Percentiles rank a stretch among this genome's conserved stretches.
These are phyloP conservation scores for Gandaritis pyraliata DNA, from an alignment of 2,888 invertebrate genomes.

Conservation along the genomic window DNA sequence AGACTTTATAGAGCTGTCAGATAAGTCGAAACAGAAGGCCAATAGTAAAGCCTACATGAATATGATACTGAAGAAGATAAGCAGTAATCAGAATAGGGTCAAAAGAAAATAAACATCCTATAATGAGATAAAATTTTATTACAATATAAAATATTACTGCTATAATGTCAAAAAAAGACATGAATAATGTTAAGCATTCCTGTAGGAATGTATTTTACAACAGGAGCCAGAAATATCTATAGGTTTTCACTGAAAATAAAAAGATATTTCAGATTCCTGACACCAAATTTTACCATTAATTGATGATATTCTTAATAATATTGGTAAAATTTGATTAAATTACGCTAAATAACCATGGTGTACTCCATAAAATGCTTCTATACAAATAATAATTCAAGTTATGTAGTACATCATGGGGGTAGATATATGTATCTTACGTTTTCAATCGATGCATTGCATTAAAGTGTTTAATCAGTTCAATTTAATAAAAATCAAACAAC, in stretches of 20 bases:
- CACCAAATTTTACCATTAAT: slow-evolving; percentile 61
- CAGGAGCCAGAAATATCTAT: slow-evolving; percentile 57
- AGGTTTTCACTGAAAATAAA: slow-evolving; percentile 43
- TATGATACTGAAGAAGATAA: slow-evolving; percentile 72
- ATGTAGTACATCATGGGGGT: slow-evolving; percentile 66
- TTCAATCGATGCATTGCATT: slow-evolving; percentile 83
- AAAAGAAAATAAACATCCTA: slow-evolving; percentile 59
- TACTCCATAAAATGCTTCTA: slow-evolving; percentile 54
- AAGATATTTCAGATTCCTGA: slow-evolving; percentile 57
- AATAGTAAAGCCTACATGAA: slow-evolving; percentile 62
- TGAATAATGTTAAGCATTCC: slow-evolving; percentile 68
- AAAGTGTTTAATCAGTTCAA: slow-evolving; percentile 78
- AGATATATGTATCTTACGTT: slow-evolving; percentile 83
- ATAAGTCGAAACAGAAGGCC: slow-evolving; percentile 44
- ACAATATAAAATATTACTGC: slow-evolving; percentile 58
- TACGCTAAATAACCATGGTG: slow-evolving; percentile 58
- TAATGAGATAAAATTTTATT: slow-evolving; percentile 46
- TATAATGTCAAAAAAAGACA: slow-evolving; percentile 79
- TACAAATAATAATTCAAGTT: slow-evolving; percentile 47
- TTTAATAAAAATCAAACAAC: slow-evolving; percentile 83
- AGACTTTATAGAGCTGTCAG: slow-evolving; percentile 65
- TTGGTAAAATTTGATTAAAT: slow-evolving; percentile 62
- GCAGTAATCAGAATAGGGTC: slow-evolving; percentile 71
- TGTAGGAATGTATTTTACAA: slow-evolving; percentile 60
- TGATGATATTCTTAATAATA: slow-evolving; percentile 28